Conservation (phyloP, 2,113 vertebrate species). For the Myanophis thanlyinensis region DNA sequence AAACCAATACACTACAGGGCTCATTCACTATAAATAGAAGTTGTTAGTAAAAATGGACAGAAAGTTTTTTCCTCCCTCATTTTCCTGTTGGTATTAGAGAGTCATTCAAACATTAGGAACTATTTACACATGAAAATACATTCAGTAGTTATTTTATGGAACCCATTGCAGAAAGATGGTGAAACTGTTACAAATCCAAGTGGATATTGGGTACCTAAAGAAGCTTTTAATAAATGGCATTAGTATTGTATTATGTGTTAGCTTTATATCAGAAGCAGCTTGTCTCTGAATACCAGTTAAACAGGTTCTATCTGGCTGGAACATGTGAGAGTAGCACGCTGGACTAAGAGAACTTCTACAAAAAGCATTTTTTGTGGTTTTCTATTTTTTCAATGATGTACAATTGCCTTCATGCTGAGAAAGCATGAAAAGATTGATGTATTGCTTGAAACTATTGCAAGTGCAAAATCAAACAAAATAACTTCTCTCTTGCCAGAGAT, state of each 20-base stretch:
- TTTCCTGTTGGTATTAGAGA: neutral
- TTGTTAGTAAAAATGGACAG: neutral
- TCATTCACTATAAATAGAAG: neutral
- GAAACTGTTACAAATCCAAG: neutral
- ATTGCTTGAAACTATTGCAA: constrained; percentile 27
- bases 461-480: constrained; percentile 30
- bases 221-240: neutral
- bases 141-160: neutral
- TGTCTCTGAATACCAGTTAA: neutral
- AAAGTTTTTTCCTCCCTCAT: neutral
- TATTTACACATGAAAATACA: neutral
- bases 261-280: neutral
- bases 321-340: neutral
- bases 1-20: neutral
- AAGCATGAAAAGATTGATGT: constrained; percentile 12
- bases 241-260: neutral
- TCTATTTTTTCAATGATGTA: constrained; percentile 2
- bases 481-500: constrained; percentile 19
- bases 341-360: neutral
- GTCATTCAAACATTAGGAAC: neutral
- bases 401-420: constrained; percentile 1
- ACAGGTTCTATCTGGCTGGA: neutral
- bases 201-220: neutral
- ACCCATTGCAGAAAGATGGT: neutral
- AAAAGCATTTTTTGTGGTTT: neutral